phyloP scores from a whole-genome alignment of 2,888 invertebrate genomes.

The Alitta virens region DNA sequence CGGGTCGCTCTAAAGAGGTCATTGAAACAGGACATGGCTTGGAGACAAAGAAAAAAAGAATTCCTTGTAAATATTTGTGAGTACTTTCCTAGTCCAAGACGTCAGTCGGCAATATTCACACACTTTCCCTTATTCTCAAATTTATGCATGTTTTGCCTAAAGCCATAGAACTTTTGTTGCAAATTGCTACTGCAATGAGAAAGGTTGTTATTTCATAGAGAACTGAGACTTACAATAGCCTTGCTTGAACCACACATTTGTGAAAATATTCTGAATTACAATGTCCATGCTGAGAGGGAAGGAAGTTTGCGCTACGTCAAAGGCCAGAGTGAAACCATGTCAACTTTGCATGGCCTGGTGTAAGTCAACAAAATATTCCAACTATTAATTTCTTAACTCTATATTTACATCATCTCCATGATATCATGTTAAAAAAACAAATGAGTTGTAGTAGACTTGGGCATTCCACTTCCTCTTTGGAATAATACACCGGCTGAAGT shows the following conservation, averaged over 20 bases:
- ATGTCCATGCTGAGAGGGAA: constrained; percentile 89
- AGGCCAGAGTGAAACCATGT: constrained; percentile 95
- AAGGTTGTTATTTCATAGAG: constrained; percentile 60
- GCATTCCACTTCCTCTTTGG: constrained; percentile 95
- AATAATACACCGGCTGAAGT: constrained; percentile 96
- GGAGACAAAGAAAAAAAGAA: constrained; percentile 78
- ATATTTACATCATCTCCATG: too few relatives aligned
- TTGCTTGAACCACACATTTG: constrained; percentile 78
- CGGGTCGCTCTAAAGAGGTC: constrained; percentile 85
- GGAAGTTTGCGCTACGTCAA: constrained; percentile 94
- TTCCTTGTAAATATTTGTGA: constrained; percentile 79
- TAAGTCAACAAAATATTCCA: too few relatives aligned
- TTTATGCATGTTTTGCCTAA: too few relatives aligned
- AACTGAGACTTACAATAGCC: constrained; percentile 85
- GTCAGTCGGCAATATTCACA: too few relatives aligned
- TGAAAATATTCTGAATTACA: constrained; percentile 85
- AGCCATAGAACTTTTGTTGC: too few relatives aligned
- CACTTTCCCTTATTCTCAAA: too few relatives aligned
- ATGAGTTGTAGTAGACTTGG: constrained; percentile 97
- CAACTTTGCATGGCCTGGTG: constrained; percentile 88
- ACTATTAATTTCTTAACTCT: too few relatives aligned
- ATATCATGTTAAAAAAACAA: constrained; percentile 68
- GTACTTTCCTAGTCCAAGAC: constrained; percentile 8
- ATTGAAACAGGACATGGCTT: constrained; percentile 87
- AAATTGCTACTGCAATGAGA: too few relatives aligned